phyloP scores from a whole-genome alignment of 2,797 vertebrate genomes.

The Lateolabrax maculatus region DNA sequence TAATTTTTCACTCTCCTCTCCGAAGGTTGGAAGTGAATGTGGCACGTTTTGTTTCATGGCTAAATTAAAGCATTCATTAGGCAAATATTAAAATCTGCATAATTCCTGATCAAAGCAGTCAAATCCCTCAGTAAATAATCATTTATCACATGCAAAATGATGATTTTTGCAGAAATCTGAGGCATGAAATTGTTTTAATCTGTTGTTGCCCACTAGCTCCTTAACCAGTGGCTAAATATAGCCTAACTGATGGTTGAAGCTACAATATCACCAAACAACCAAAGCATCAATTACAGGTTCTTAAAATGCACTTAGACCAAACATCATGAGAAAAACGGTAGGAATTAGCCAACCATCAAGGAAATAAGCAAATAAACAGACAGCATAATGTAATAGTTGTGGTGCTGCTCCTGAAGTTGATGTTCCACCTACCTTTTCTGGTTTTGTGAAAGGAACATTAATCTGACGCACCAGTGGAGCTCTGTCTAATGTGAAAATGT shows the following conservation, averaged over 20 bases:
- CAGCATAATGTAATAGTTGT: constrained; percentile 74
- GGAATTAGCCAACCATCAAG: constrained; percentile 66
- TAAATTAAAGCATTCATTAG: constrained; percentile 14
- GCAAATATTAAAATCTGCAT: constrained; percentile 19
- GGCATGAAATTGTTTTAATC: constrained; percentile 48
- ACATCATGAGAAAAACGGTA: constrained; percentile 38
- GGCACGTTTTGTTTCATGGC: not conserved
- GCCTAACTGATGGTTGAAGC: constrained; percentile 13
- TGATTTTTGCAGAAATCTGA: constrained; percentile 33
- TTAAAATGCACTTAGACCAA: constrained; percentile 50
- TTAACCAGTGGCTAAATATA: constrained; percentile 55
- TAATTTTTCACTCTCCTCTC: not conserved
- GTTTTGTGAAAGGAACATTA: constrained; percentile 79
- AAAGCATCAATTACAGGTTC: constrained; percentile 58
- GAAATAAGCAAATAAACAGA: constrained; percentile 74
- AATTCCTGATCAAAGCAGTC: constrained; percentile 32
- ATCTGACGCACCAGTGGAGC: constrained; percentile 82
- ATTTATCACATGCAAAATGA: constrained; percentile 11
- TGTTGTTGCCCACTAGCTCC: constrained; percentile 20
- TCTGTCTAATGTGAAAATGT: constrained; percentile 92
- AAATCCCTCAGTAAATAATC: constrained; percentile 25
- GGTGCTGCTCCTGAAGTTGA: constrained; percentile 68
- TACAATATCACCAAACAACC: constrained; percentile 19
- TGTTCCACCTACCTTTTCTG: constrained; percentile 79
- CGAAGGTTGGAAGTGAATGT: constrained; percentile 1